Evolutionary conservation across 64 coral and sea anemone genomes (phyloP).

Genomic region (Orbicella faveolata): DNA sequence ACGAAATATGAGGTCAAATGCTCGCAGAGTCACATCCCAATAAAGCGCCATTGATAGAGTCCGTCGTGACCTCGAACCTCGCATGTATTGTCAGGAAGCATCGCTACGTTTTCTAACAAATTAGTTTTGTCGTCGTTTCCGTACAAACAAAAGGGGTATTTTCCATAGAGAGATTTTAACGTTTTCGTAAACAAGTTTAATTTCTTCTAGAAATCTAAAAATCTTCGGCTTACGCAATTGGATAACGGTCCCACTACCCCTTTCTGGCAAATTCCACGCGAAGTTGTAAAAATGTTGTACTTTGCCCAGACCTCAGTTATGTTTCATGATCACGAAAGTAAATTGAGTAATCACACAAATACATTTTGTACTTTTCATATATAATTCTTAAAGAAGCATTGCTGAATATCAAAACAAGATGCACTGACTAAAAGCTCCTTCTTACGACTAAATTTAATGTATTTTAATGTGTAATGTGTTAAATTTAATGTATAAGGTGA

Average conservation of each 20-base stretch:
- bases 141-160: too few species aligned
- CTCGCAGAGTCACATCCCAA: neutral
- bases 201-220: too few species aligned
- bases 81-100: neutral
- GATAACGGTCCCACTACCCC: neutral
- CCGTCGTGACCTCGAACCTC: neutral
- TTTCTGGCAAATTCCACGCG: conserved; percentile 14
- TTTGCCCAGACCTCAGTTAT: neutral
- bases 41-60: neutral
- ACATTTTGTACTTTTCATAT: neutral
- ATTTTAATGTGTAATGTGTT: too few species aligned
- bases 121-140: neutral
- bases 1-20: neutral
- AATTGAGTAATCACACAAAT: neutral
- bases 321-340: neutral
- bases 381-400: neutral
- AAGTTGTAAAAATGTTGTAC: neutral
- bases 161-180: too few species aligned
- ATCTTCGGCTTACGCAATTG: neutral
- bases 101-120: too few species aligned
- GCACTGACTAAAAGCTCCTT: too few species aligned
- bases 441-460: too few species aligned
- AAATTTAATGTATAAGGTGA: too few species aligned
- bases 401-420: neutral
- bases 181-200: too few species aligned